phyloP scores from a whole-genome alignment of 2,888 invertebrate genomes.

The Eupithecia centaureata region DNA sequence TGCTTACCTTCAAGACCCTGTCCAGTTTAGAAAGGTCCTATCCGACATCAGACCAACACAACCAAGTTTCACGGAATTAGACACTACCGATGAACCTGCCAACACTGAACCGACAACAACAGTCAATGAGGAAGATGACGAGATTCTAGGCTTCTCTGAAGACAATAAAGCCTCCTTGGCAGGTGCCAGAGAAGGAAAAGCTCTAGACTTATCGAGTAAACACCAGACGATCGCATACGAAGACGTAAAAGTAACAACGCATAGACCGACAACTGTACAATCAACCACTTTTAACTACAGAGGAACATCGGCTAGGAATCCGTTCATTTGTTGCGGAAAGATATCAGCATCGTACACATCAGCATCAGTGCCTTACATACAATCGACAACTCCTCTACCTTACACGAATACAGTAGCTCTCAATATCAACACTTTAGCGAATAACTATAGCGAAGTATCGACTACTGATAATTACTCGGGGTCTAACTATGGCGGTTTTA shows the following conservation, averaged over 20 bases:
- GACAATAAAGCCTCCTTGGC: conserved; percentile 72
- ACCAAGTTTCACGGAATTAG: conserved; percentile 83
- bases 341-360: conserved; percentile 79
- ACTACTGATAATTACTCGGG: conserved; percentile 66
- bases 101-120: conserved; percentile 84
- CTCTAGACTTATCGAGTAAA: conserved; percentile 58
- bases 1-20: conserved; percentile 92
- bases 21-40: conserved; percentile 90
- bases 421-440: conserved; percentile 59
- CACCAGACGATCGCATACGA: conserved; percentile 40
- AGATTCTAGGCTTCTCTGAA: conserved; percentile 91
- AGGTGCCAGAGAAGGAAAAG: conserved; percentile 71
- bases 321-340: conserved; percentile 73
- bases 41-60: conserved; percentile 92
- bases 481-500: conserved; percentile 71
- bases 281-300: conserved; percentile 55
- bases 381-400: conserved; percentile 62
- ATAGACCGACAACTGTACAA: conserved; percentile 56
- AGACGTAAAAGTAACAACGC: conserved; percentile 52
- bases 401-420: conserved; percentile 76
- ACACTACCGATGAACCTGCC: conserved; percentile 65
- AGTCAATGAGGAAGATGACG: conserved; percentile 88
- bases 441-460: conserved; percentile 55
- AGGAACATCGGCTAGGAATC: conserved; percentile 63
- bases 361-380: conserved; percentile 58